Evolutionary conservation across 2,113 vertebrate genomes (phyloP).

Genomic region (Grammomys dolichurus): DNA sequence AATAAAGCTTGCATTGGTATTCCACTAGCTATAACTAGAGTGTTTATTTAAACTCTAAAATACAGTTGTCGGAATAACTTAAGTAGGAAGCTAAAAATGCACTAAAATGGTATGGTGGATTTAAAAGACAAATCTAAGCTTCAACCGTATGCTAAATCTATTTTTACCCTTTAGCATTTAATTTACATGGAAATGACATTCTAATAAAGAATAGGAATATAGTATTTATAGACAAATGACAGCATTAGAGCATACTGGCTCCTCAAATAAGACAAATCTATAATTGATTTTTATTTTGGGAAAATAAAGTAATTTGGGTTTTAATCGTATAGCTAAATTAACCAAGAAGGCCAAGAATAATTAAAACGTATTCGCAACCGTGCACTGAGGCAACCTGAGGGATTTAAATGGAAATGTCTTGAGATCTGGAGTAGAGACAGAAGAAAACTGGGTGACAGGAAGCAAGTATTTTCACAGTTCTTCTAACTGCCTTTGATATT

Average conservation of each 20-base stretch:
- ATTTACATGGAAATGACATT: conserved; percentile 60
- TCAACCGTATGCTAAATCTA: conserved; percentile 53
- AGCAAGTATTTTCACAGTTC: conserved; percentile 65
- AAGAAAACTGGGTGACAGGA: conserved; percentile 36
- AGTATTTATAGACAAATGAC: conserved; percentile 55
- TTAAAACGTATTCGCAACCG: conserved; percentile 69
- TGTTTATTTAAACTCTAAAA: conserved; percentile 26
- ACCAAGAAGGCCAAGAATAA: conserved; percentile 78
- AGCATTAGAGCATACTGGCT: conserved; percentile 34
- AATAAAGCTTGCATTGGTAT: neutral
- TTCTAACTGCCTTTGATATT: conserved; percentile 61
- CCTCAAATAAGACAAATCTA: conserved; percentile 40
- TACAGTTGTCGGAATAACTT: neutral
- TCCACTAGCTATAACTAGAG: neutral
- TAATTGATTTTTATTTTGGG: conserved; percentile 65
- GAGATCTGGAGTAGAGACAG: neutral
- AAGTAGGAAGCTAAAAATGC: conserved; percentile 4
- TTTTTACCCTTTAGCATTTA: conserved; percentile 56
- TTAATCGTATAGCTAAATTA: conserved; percentile 71
- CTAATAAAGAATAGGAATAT: conserved; percentile 35
- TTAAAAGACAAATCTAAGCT: conserved; percentile 35
- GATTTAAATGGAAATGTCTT: conserved; percentile 53
- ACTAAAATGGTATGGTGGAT: neutral
- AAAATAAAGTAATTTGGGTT: conserved; percentile 79
- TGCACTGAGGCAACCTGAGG: neutral